Evolutionary conservation across 35 echinoderm and acorn worm species (phyloP).

Genomic region (Patiria miniata): DNA sequence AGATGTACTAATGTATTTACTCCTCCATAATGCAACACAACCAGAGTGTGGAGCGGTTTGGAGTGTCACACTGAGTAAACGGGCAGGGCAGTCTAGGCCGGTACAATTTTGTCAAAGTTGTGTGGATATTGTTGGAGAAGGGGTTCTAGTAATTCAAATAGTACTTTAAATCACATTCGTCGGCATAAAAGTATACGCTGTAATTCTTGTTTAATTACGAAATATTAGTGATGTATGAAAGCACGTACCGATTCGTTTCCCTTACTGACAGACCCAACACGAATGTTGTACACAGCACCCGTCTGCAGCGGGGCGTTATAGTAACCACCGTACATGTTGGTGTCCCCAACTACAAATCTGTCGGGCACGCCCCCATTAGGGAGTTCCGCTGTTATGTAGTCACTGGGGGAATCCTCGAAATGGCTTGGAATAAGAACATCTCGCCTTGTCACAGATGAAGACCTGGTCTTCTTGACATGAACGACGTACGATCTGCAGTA

Average conservation of each 20-base stretch:
- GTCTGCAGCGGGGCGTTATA: conserved; percentile 68
- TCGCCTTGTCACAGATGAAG: not conserved
- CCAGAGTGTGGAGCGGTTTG: too few relatives aligned
- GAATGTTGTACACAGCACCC: conserved; percentile 55
- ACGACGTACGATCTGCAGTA: not conserved
- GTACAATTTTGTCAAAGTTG: too few relatives aligned
- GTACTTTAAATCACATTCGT: too few relatives aligned
- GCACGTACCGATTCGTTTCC: conserved; percentile 14
- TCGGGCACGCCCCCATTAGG: conserved; percentile 35
- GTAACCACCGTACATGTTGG: conserved; percentile 56
- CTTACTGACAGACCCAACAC: conserved; percentile 47
- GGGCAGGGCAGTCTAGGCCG: too few relatives aligned
- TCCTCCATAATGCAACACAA: too few relatives aligned
- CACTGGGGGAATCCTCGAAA: conserved; percentile 20
- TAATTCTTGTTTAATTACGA: too few relatives aligned
- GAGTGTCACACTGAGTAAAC: too few relatives aligned
- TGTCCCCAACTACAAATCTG: conserved; percentile 61
- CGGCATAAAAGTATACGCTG: too few relatives aligned
- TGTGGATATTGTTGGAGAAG: too few relatives aligned
- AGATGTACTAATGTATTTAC: too few relatives aligned
- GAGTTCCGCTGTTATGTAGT: conserved; percentile 61
- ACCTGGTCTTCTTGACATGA: not conserved
- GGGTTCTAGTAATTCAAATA: too few relatives aligned
- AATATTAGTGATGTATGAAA: too few relatives aligned
- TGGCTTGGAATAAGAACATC: not conserved